Conservation (phyloP, 2,888 invertebrate species). For the Cacoxenus indagator region DNA sequence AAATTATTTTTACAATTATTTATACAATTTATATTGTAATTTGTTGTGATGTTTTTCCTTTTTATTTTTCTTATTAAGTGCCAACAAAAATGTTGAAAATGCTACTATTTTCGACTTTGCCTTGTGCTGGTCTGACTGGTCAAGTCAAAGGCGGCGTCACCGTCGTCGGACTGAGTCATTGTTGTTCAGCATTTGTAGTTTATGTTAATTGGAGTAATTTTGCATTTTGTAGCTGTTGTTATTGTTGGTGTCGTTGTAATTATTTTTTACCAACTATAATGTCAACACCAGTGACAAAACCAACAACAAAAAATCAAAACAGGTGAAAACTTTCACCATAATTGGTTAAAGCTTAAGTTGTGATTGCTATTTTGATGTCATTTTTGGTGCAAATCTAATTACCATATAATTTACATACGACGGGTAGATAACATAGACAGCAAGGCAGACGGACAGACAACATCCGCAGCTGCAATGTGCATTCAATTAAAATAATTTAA, state of each 20-base stretch:
- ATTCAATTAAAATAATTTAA: no score
- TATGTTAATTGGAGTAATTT: constrained; percentile 10
- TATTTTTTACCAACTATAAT: constrained; percentile 29
- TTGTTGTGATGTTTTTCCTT: no score
- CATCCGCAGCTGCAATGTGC: neutral
- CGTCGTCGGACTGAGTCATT: neutral
- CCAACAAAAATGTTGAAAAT: neutral
- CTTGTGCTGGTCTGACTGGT: neutral
- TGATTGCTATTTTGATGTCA: neutral
- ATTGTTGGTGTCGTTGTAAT: neutral
- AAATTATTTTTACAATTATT: no score
- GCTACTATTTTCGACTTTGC: no score
- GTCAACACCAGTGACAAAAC: constrained; percentile 41
- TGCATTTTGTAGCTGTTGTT: neutral
- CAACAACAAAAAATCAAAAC: constrained; percentile 16
- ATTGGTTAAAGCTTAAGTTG: constrained; percentile 42
- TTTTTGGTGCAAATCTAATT: neutral
- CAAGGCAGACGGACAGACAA: neutral
- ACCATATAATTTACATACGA: no score
- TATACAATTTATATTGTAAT: no score
- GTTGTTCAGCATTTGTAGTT: neutral
- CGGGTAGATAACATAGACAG: neutral
- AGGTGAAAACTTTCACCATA: constrained; percentile 52
- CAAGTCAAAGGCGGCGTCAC: constrained; percentile 1
- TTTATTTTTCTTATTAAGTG: neutral